A percentile compares a stretch with the other conserved stretches of the same genome.
Conservation (phyloP, 1,140 invertebrate genomes). For the Cydia amplana region DNA sequence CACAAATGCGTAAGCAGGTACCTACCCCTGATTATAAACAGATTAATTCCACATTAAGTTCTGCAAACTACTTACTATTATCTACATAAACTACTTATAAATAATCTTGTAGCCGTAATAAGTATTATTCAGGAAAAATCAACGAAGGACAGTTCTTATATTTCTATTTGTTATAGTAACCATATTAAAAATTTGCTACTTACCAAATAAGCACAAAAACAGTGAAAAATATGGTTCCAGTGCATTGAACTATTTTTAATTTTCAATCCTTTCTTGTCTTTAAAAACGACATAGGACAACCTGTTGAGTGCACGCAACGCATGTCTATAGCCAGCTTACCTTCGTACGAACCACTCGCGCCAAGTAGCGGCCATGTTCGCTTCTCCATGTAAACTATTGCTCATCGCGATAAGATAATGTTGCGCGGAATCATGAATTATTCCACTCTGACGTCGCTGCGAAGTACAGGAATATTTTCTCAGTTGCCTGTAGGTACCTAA, state of each 20-base stretch:
- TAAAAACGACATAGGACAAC: neutral
- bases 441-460: constrained; percentile 36
- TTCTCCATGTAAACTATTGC: constrained; percentile 59
- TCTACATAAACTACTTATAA: no score
- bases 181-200: no score
- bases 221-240: constrained; percentile 42
- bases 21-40: no score
- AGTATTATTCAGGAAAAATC: no score
- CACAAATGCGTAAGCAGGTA: no score
- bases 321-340: neutral
- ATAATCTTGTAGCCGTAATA: no score
- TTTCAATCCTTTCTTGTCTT: neutral
- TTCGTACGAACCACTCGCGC: constrained; percentile 21
- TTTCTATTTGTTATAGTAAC: no score
- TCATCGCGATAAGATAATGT: constrained; percentile 68
- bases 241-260: no score
- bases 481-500: constrained; percentile 54
- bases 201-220: constrained; percentile 37
- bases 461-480: constrained; percentile 58
- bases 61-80: no score
- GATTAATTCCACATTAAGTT: no score
- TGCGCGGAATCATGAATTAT: constrained; percentile 51
- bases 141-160: no score
- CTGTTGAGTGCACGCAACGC: constrained; percentile 4
- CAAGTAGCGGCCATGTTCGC: constrained; percentile 41